phyloP scores from a whole-genome alignment of 2,888 invertebrate genomes.

The Epiblema foenella region DNA sequence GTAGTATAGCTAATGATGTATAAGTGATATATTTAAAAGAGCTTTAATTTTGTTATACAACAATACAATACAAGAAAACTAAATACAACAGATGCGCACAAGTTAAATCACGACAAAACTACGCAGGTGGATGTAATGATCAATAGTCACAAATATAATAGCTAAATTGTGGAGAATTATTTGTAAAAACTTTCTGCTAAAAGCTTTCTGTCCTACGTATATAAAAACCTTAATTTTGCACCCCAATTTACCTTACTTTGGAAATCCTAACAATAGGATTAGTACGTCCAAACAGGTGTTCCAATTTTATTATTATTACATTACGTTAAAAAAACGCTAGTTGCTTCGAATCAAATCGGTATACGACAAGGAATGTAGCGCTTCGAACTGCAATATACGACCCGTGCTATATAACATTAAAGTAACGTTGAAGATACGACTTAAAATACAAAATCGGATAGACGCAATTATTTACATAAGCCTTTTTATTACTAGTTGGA shows the following conservation, averaged over 20 bases:
- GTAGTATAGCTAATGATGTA: too few species aligned
- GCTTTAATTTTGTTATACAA: neutral
- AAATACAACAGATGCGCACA: constrained; percentile 33
- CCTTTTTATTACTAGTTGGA: constrained; percentile 60
- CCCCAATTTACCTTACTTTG: constrained; percentile 65
- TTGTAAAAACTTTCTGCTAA: constrained; percentile 13
- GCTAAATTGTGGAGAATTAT: constrained; percentile 1
- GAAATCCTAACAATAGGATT: constrained; percentile 73
- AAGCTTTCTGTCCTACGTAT: constrained; percentile 25
- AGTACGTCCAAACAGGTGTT: constrained; percentile 75
- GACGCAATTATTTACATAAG: constrained; percentile 57
- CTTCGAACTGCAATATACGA: constrained; percentile 78
- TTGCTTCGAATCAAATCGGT: constrained; percentile 82
- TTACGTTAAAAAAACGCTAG: constrained; percentile 75
- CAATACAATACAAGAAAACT: neutral
- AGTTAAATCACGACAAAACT: constrained; percentile 15
- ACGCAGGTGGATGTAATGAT: constrained; percentile 30
- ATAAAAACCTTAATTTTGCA: constrained; percentile 60
- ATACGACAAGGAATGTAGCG: constrained; percentile 83
- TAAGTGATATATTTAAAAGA: neutral
- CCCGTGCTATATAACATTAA: constrained; percentile 56
- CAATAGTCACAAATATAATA: constrained; percentile 23
- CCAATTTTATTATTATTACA: constrained; percentile 78
- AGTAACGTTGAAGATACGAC: constrained; percentile 49
- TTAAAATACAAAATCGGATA: constrained; percentile 59